A percentile compares a stretch with the other conserved stretches of the same genome.
Evolutionary conservation across 1,140 invertebrate species (phyloP).

Genomic region (Eurosta solidaginis): DNA sequence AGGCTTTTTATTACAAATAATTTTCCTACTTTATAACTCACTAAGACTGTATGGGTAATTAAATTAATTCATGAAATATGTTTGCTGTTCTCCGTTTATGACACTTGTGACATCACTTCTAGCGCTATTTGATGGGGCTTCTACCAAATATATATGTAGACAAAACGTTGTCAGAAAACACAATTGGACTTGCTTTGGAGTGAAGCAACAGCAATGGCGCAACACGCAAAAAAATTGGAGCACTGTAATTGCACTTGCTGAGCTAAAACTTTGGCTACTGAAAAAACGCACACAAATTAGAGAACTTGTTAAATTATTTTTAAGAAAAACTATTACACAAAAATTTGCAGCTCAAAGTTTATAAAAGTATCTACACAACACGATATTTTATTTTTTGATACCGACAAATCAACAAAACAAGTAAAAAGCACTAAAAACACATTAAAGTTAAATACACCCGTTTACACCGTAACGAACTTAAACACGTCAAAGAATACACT

Average conservation of each 20-base stretch:
- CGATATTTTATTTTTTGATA: neutral
- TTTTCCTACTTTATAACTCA: no score
- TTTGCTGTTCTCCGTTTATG: no score
- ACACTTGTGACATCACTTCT: no score
- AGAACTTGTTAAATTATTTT: neutral
- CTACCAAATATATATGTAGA: no score
- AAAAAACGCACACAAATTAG: neutral
- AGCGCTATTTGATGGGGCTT: no score
- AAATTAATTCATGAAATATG: no score
- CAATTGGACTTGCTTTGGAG: no score
- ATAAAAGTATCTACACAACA: neutral
- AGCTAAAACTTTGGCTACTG: no score
- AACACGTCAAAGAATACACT: conserved; percentile 15
- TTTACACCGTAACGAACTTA: neutral
- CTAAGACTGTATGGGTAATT: no score
- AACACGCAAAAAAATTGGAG: conserved; percentile 8
- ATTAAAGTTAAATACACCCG: neutral
- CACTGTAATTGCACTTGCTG: conserved; percentile 4
- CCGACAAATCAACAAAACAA: conserved; percentile 14
- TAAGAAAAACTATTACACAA: neutral
- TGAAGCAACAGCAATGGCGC: conserved; percentile 19
- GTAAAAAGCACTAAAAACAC: neutral
- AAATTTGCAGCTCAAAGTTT: neutral
- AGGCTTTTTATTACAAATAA: no score
- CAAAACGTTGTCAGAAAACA: no score